Percentiles rank a stretch among this genome's conserved stretches.
Evolutionary conservation across 2,888 invertebrate genomes (phyloP).

Genomic region (Leptopilina drosophilae): DNA sequence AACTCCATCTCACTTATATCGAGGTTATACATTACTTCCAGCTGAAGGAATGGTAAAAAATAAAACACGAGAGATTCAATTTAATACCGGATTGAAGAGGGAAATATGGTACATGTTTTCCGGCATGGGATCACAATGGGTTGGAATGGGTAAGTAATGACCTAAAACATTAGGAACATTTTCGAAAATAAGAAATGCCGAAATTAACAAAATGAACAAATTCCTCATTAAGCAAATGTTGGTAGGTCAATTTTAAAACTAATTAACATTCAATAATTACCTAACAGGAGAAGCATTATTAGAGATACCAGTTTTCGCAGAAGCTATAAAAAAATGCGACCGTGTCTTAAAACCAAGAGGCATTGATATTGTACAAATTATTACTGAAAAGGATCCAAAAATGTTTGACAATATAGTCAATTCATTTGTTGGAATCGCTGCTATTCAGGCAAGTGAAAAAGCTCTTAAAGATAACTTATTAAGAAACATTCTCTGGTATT

Average conservation of each 20-base stretch:
- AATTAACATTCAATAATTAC: too few species aligned
- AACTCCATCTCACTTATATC: conserved; percentile 82
- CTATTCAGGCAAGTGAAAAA: conserved; percentile 79
- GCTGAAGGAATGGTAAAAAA: conserved; percentile 63
- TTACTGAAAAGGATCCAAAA: conserved; percentile 81
- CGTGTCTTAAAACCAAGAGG: conserved; percentile 82
- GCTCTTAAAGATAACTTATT: background rate
- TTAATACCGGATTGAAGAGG: conserved; percentile 81
- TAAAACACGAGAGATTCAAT: conserved; percentile 79
- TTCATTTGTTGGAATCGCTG: conserved; percentile 87
- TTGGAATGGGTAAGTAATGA: conserved; percentile 41
- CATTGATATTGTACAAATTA: conserved; percentile 82
- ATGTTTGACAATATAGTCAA: conserved; percentile 84
- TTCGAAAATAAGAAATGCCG: too few species aligned
- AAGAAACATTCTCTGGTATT: too few species aligned
- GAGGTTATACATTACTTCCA: conserved; percentile 85
- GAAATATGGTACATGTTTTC: conserved; percentile 94
- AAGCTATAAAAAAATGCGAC: conserved; percentile 81
- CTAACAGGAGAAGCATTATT: conserved; percentile 76
- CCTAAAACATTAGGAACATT: too few species aligned
- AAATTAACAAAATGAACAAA: too few species aligned
- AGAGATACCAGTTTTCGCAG: conserved; percentile 81
- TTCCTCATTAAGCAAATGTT: too few species aligned
- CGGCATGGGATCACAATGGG: conserved; percentile 86
- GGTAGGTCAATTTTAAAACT: too few species aligned